Conservation (phyloP, 2,797 vertebrate genomes). For the Tolypeutes matacus region DNA sequence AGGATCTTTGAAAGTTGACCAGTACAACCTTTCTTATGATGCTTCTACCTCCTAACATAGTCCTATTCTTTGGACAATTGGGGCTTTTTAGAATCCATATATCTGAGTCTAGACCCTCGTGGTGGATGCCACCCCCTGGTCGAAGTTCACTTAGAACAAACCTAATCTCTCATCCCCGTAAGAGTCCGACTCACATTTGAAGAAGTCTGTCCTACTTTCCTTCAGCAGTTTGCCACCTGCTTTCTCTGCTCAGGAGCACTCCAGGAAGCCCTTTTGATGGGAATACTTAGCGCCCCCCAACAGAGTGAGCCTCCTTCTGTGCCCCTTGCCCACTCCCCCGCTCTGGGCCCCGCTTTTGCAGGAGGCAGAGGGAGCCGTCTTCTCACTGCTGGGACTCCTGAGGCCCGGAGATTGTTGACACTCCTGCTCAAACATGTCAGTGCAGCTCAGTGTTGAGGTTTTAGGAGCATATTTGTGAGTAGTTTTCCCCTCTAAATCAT, state of each 20-base stretch:
- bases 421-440: not conserved
- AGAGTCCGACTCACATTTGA: not conserved
- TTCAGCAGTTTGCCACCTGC: not conserved
- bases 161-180: not conserved
- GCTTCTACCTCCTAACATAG: not conserved
- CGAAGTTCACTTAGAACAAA: not conserved
- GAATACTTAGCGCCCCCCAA: not conserved
- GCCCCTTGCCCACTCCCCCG: not conserved
- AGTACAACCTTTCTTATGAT: not conserved
- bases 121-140: not conserved
- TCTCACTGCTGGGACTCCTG: not conserved
- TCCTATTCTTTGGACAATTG: not conserved
- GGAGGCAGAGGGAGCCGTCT: not conserved
- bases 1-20: constrained; percentile 21
- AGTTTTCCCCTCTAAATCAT: not conserved
- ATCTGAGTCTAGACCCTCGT: not conserved
- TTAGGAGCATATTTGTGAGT: not conserved
- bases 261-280: not conserved
- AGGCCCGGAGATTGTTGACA: not conserved
- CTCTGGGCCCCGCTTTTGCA: not conserved
- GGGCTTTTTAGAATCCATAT: not conserved
- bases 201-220: not conserved
- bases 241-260: not conserved
- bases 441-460: not conserved
- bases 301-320: not conserved